Conservation (phyloP, 2,888 invertebrate genomes). For the Stenolophus ochropezus region DNA sequence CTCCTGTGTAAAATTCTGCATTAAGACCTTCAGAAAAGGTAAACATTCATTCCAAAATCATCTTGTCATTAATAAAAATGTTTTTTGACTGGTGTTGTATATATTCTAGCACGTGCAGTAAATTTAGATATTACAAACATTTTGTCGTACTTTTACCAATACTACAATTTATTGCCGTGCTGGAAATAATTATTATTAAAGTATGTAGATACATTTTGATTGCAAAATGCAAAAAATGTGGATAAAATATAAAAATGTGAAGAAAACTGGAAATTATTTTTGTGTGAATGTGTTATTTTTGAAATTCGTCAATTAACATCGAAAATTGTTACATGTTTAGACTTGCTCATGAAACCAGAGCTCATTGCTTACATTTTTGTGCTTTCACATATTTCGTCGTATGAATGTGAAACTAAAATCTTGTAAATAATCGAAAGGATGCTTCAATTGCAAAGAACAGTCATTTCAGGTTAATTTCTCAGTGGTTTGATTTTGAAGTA, state of each 20-base stretch:
- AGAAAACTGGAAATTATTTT: background rate
- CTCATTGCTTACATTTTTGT: conserved; percentile 7
- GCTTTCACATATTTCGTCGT: background rate
- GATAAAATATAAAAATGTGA: conserved; percentile 39
- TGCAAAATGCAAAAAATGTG: conserved; percentile 43
- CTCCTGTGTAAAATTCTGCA: conserved; percentile 1
- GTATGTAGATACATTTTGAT: conserved; percentile 53
- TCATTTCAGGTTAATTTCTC: conserved; percentile 37
- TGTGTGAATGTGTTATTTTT: background rate
- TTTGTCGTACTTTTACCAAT: background rate
- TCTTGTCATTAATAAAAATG: conserved; percentile 4
- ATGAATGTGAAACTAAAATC: conserved; percentile 8
- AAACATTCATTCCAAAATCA: conserved; percentile 49
- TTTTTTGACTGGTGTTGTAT: conserved; percentile 37
- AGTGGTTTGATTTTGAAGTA: conserved; percentile 20
- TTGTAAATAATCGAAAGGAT: conserved; percentile 13
- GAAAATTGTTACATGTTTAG: conserved; percentile 12
- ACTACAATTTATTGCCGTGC: background rate
- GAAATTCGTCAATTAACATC: conserved; percentile 30
- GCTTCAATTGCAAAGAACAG: conserved; percentile 27
- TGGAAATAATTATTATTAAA: conserved; percentile 10
- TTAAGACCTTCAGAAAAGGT: background rate
- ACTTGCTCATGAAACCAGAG: background rate
- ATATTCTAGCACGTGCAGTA: conserved; percentile 32
- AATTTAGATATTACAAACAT: background rate